Conservation (phyloP, 2,888 invertebrate species). For the Fragum sueziense region DNA sequence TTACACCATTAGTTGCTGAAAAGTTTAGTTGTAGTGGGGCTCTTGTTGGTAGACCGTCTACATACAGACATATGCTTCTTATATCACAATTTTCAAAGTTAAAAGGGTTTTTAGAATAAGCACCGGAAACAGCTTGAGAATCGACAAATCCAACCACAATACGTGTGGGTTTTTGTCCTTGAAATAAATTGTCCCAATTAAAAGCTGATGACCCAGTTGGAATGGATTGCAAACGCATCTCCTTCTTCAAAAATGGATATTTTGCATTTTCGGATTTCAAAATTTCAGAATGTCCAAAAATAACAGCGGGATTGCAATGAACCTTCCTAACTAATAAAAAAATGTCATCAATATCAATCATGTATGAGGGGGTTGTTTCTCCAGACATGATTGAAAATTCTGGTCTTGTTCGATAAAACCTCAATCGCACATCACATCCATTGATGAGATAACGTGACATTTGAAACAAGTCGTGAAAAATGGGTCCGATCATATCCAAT, state of each 20-base stretch:
- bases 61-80: slow-evolving; percentile 22
- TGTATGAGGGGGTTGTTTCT: slow-evolving; percentile 17
- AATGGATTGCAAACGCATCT: slow-evolving; percentile 28
- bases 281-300: slow-evolving; percentile 36
- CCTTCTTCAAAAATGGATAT: slow-evolving; percentile 17
- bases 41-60: slow-evolving; percentile 28
- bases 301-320: slow-evolving; percentile 42
- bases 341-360: slow-evolving; percentile 8
- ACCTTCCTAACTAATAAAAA: slow-evolving; percentile 32
- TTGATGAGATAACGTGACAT: slow-evolving; percentile 22
- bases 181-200: slow-evolving; percentile 40
- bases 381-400: slow-evolving; percentile 14
- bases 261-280: slow-evolving; percentile 24
- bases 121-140: slow-evolving; percentile 32
- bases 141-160: slow-evolving; percentile 27
- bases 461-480: slow-evolving; percentile 28
- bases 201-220: slow-evolving; percentile 17
- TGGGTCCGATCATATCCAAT: slow-evolving; percentile 12
- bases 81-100: slow-evolving; percentile 33
- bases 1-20: background rate
- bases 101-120: slow-evolving; percentile 35
- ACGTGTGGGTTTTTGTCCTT: slow-evolving; percentile 27
- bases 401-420: slow-evolving; percentile 12
- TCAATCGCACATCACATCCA: slow-evolving; percentile 20
- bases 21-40: slow-evolving; percentile 35